These are phyloP conservation scores for Paraplagusia blochii DNA, from an alignment of 2,113 vertebrate species.

Conservation along the genomic window DNA sequence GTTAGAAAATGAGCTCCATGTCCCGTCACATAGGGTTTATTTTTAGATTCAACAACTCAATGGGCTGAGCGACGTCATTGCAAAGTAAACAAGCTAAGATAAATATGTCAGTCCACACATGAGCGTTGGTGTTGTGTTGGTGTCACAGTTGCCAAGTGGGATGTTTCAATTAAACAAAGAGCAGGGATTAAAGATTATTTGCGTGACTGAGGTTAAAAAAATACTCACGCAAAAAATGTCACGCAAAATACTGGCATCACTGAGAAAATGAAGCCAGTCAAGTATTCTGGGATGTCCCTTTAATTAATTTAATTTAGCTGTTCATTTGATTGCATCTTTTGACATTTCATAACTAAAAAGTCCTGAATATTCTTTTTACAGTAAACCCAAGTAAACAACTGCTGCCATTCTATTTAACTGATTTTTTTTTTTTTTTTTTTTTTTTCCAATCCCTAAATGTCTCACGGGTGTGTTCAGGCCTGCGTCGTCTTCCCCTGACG, in stretches of 20 bases:
- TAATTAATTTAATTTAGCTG: no score
- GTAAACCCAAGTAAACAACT: no score
- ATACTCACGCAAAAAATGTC: no score
- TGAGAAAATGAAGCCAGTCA: neutral
- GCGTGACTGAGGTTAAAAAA: no score
- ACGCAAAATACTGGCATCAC: neutral
- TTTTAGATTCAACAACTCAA: slow-evolving; percentile 47
- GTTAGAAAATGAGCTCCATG: slow-evolving; percentile 24
- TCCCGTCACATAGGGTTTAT: slow-evolving; percentile 36
- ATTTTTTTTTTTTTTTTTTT: no score
- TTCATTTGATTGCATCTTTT: no score
- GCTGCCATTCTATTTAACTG: no score
- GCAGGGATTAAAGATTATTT: no score
- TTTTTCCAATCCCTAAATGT: slow-evolving; percentile 25
- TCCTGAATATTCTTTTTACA: no score
- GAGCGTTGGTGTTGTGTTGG: slow-evolving; percentile 3
- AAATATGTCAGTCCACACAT: slow-evolving; percentile 8
- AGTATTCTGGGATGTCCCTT: no score
- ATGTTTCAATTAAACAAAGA: neutral
- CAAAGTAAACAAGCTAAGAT: slow-evolving; percentile 24
- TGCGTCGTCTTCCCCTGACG: slow-evolving; percentile 86
- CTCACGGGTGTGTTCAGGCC: slow-evolving; percentile 68
- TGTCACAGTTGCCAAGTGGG: neutral
- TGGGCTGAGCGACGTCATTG: slow-evolving; percentile 31
- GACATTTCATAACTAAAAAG: no score